Base-by-base conservation (phyloP, 2,113 vertebrate species). In the Corynorhinus townsendii region DNA sequence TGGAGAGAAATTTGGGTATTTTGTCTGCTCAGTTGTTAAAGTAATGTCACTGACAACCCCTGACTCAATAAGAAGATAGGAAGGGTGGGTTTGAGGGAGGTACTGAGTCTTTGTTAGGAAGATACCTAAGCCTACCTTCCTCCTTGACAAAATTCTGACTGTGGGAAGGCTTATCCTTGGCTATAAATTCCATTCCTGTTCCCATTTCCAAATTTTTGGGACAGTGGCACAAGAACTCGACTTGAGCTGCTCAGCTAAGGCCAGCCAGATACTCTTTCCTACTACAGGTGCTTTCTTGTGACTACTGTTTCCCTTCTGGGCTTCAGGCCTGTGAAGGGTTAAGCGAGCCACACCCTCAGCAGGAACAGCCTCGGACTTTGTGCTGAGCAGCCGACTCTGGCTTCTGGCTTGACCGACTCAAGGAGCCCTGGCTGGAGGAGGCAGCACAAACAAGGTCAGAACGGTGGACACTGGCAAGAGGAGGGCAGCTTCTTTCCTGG, bases 281-380 rank as follows among this genome's bases (percentile, higher is more conserved):
- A 19, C 52, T 20, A 22, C 24, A 85, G 43, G 28, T 68, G 10
- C 59, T 94, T 59, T 79, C 47, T 30, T 40, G 62, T 54, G 72
- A 47, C 75, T 6, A 47, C 83, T 5, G 3, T 43, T 64, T 72
- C 40, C 47, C 35, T 64, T 33, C 68, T 38, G 82, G 54, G 19
- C 71, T 45, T 35, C n/a, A 28, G 85, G 81, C 56, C 43, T 80
- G 54, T 17, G 20, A 97, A 94, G 97, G 89, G 97, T 97, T 97
- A 97, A 97, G 90, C 0, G 73, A 92, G 84, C 97, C 97, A 94
- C 97, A 95, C 97, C 97, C 97, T 95, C 71, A 47, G 73, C 93
- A 93, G 97, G 77, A 96, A 90, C 38, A 86, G 93, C 92, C 49
- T 89, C 45, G 97, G 96, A 97, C 97, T 97, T 97, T 97, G 97